phyloP scores from a whole-genome alignment of 2,797 vertebrate genomes.

The Falco concolor region DNA sequence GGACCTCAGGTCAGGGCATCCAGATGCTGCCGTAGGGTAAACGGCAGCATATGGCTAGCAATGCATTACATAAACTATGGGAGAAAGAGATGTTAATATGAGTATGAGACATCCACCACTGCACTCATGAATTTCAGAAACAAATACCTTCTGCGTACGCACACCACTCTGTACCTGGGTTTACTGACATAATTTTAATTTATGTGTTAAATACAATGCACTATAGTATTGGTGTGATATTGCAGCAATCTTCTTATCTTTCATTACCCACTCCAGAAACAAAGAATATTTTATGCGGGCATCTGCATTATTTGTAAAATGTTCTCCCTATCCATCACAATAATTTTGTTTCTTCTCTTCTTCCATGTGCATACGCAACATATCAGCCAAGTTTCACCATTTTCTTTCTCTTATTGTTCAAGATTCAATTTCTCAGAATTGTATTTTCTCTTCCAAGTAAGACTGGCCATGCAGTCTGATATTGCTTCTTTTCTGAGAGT shows the following conservation, averaged over 20 bases:
- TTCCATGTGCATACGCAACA: neutral
- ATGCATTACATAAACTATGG: neutral
- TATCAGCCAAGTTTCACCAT: neutral
- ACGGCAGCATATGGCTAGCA: neutral
- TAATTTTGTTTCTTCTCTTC: conserved; percentile 4
- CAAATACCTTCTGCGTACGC: fast-evolving
- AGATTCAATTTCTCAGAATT: neutral
- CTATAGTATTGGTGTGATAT: neutral
- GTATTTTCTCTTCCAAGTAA: conserved; percentile 7
- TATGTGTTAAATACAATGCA: neutral
- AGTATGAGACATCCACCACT: neutral
- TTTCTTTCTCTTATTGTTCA: neutral
- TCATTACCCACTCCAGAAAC: neutral
- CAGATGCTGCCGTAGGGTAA: neutral
- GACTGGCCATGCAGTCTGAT: neutral
- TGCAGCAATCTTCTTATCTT: neutral
- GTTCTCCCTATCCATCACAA: neutral
- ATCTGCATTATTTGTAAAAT: neutral
- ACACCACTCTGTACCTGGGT: neutral
- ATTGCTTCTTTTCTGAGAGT: conserved; percentile 1
- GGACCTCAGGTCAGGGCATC: neutral
- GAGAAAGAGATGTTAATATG: neutral
- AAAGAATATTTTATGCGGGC: neutral
- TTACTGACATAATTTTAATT: neutral
- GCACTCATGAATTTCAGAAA: neutral